Evolutionary conservation across 2,113 vertebrate genomes (phyloP).

Genomic region (Sciurus niger): DNA sequence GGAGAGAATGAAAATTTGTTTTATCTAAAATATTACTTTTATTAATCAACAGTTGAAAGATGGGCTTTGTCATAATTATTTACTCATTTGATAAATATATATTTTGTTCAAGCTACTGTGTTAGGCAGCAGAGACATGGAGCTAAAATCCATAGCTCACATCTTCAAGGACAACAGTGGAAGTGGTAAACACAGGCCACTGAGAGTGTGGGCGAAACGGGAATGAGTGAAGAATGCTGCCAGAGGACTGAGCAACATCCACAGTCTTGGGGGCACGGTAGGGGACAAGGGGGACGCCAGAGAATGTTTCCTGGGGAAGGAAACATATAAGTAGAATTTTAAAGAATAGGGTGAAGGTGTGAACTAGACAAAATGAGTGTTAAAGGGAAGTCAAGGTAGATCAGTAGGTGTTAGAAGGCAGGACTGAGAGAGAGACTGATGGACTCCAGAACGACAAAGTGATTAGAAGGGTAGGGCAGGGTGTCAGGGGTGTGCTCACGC

Average conservation of each 20-base stretch:
- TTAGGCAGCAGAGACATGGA: neutral
- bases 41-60: slow-evolving; percentile 37
- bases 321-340: neutral
- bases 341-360: neutral
- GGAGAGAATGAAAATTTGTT: neutral
- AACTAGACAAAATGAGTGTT: neutral
- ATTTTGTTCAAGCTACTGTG: slow-evolving; percentile 27
- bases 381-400: neutral
- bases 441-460: neutral
- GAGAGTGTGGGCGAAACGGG: neutral
- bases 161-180: neutral
- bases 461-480: neutral
- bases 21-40: slow-evolving; percentile 39
- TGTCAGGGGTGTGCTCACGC: neutral
- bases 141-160: neutral
- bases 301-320: neutral
- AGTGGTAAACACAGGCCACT: neutral
- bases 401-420: neutral
- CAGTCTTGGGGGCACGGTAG: fast-evolving
- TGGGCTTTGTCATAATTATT: neutral
- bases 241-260: neutral
- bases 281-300: neutral
- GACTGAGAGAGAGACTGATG: neutral
- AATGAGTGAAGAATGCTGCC: neutral
- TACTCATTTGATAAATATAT: neutral